These are phyloP conservation scores for Esox lucius DNA, from an alignment of 2,797 vertebrate genomes.

Conservation along the genomic window DNA sequence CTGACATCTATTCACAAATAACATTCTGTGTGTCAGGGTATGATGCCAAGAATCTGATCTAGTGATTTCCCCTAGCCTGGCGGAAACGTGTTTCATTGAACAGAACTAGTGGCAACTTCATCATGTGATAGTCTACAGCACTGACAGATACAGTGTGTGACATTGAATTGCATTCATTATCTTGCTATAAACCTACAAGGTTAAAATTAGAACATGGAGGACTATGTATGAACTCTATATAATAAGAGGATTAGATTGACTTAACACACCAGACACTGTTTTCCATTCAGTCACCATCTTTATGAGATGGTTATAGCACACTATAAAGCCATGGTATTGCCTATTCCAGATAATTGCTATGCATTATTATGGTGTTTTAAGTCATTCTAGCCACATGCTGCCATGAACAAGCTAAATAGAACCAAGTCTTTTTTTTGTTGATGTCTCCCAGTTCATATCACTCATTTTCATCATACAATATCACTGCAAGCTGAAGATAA, in stretches of 20 bases:
- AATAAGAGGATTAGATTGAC: not conserved
- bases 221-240: too few relatives aligned
- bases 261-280: not conserved
- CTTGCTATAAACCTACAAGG: too few relatives aligned
- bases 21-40: not conserved
- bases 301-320: not conserved
- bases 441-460: not conserved
- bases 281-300: not conserved
- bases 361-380: not conserved
- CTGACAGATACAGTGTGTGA: not conserved
- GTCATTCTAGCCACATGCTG: not conserved
- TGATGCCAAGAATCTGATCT: slow-evolving; percentile 23
- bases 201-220: too few relatives aligned
- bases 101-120: not conserved
- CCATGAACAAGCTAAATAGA: not conserved
- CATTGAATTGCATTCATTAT: too few relatives aligned
- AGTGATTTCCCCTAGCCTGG: not conserved
- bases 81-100: not conserved
- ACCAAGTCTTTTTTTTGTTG: not conserved
- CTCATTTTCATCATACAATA: not conserved
- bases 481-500: not conserved
- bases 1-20: slow-evolving; percentile 12
- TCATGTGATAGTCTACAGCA: not conserved
- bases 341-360: not conserved
- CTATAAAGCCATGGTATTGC: not conserved